Conservation (phyloP, 2,113 vertebrate species). For the Scomber scombrus region DNA sequence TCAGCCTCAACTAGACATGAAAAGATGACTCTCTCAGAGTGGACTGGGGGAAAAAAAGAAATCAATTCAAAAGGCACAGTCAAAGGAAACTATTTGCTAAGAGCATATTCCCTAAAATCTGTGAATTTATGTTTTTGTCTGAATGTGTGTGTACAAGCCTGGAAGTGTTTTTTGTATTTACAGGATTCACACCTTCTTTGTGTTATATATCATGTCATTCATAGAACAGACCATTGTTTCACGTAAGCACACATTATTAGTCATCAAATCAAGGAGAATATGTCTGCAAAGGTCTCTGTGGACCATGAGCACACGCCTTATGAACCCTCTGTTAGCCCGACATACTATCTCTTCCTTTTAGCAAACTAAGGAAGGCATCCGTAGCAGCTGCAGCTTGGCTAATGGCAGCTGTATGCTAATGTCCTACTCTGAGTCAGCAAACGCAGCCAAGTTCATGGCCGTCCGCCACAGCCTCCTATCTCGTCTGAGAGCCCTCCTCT, state of each 20-base stretch:
- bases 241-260: conserved; percentile 29
- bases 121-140: neutral
- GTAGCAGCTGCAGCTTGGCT: conserved; percentile 70
- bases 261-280: conserved; percentile 18
- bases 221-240: conserved; percentile 1
- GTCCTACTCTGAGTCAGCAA: conserved; percentile 81
- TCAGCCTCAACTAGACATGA: conserved; percentile 70
- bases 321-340: conserved; percentile 32
- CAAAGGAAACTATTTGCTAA: conserved; percentile 26
- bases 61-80: conserved; percentile 51
- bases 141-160: neutral
- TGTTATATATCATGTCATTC: no score
- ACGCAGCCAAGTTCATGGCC: conserved; percentile 61
- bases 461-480: conserved; percentile 45
- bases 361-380: conserved; percentile 53
- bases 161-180: neutral
- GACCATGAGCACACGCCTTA: conserved; percentile 23
- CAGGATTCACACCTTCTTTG: neutral
- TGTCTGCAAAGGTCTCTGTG: conserved; percentile 29
- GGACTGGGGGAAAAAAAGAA: conserved; percentile 52
- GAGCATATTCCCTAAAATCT: conserved; percentile 7
- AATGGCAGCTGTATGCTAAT: conserved; percentile 84
- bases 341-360: conserved; percentile 35
- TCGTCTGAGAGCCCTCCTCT: conserved; percentile 49
- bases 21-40: conserved; percentile 66